Base-by-base conservation (phyloP, 2,797 vertebrate species). In the Bradypodion pumilum region DNA sequence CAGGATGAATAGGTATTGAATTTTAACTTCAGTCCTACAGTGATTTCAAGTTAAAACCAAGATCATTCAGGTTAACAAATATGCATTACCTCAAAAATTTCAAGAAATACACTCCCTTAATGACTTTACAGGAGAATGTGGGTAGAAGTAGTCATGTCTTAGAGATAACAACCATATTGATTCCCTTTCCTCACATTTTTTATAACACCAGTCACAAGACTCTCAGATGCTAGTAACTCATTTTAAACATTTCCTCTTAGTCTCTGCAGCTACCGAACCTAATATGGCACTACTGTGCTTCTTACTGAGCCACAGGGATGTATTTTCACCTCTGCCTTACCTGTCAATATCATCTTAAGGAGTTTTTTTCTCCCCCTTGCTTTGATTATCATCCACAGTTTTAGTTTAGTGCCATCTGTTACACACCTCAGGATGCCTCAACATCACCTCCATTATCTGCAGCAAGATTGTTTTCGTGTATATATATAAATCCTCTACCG, bases 351-450 rank as follows among this genome's bases (percentile, higher is more conserved):
- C 6, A 89, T 88, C 82, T 88, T 93, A 91, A 93, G 52, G 82
- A 74, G 46, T 73, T 91, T 87, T 84, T 84, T 74, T 10, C 52
- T 85, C n/a, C n/a, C n/a, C 88, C 86, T 70, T 91, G 75, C 87
- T 94, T 70, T 89, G 87, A 92, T 89, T 89, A 90, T 92, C 90
- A 93, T 85, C 88, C 82, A 89, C 87, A 87, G 74, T 86, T 93
- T 94, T 82, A 78, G 81, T 87, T 92, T 87, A 88, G 65, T 85
- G 83, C 93, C 92, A 94, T 95, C 93, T 95, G 94, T 89, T 93
- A n/a, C 42, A 91, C 82, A 93, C 88, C 81, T 87, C 87, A 93
- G 90, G 92, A 94, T 68, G 85, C 83, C 27, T 5, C 76, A 84
- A 72, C 42, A 90, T 81, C 84, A 91, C 80, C 68, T 63, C 85